Base-by-base conservation (phyloP, 2,797 vertebrate species). In the Oreortyx pictus region DNA sequence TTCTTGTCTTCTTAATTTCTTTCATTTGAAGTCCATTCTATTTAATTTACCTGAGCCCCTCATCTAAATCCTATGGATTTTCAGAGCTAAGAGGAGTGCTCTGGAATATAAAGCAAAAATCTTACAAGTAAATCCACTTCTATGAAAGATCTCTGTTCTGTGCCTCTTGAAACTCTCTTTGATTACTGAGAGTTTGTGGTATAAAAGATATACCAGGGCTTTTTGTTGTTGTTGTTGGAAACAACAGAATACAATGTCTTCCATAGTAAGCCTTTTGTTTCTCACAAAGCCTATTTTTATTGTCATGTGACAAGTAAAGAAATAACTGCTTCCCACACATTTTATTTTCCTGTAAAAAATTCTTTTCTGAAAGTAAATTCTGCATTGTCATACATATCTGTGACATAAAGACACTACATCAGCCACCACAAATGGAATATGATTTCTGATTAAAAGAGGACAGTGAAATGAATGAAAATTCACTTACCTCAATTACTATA, bases 251-350 rank as follows among this genome's bases (percentile, higher is more conserved):
- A 64, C 11, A 84, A 85, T 22, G 14, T 44, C 43, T 86, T 77
- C 75, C 89, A 79, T 59, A 89, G 62, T 46, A 86, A 84, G 24
- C 46, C 29, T 84, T 70, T 86, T 93, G 81, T 88, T 97, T 92
- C 56, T 71, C 64, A 5, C 33, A 81, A 93, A 90, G n/a, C 87
- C 46, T 90, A 77, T 87, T 88, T 19, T 35, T 18, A 66, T 92
- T 95, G 82, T 84, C 66, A 59, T 59, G 20, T 92, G 76, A 87
- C 68, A 92, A 41, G 43, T 85, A 37, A 89, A 86, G 75, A 92
- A 78, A 72, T 46, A 2, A 43, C 31, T 78, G n/a, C 33, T 27
- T 90, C 33, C 79, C 23, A 84, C 76, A 29, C 75, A 83, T 86
- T 81, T 89, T 57, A 76, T 95, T 86, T 96, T 95, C 56, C 41